Evolutionary conservation across 1,140 invertebrate species (phyloP).

Genomic region (Tenebrio molitor): DNA sequence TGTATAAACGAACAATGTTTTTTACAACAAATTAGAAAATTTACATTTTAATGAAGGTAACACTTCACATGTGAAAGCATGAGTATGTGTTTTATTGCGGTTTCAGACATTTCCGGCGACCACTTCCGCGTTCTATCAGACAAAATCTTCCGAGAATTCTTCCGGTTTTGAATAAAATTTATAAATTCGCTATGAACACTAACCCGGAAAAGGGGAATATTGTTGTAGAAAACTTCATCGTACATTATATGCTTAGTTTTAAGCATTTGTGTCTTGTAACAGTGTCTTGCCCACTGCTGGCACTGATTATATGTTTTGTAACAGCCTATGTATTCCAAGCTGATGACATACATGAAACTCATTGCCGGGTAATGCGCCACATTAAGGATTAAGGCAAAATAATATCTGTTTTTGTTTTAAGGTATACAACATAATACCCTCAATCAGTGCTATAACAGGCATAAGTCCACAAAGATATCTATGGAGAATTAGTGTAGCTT

Average conservation of each 20-base stretch:
- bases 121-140: no score
- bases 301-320: constrained; percentile 87
- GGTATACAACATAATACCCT: constrained; percentile 93
- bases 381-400: no score
- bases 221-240: constrained; percentile 50
- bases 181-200: constrained; percentile 16
- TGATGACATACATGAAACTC: constrained; percentile 93
- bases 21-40: no score
- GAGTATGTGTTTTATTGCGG: no score
- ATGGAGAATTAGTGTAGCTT: constrained; percentile 91
- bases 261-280: constrained; percentile 83
- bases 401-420: constrained; percentile 66
- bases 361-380: constrained; percentile 92
- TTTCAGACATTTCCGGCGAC: no score
- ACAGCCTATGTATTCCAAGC: constrained; percentile 90
- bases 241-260: constrained; percentile 66
- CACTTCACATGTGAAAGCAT: no score
- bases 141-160: no score
- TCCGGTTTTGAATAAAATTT: no score
- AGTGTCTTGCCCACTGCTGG: constrained; percentile 83
- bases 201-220: constrained; percentile 31
- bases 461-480: constrained; percentile 92
- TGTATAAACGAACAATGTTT: no score
- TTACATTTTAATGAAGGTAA: no score
- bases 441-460: constrained; percentile 92